Percentiles rank a stretch among this genome's conserved stretches.
phyloP scores from a whole-genome alignment of 53 echinoderm and acorn worm genomes.

The Pentamera pediparva region DNA sequence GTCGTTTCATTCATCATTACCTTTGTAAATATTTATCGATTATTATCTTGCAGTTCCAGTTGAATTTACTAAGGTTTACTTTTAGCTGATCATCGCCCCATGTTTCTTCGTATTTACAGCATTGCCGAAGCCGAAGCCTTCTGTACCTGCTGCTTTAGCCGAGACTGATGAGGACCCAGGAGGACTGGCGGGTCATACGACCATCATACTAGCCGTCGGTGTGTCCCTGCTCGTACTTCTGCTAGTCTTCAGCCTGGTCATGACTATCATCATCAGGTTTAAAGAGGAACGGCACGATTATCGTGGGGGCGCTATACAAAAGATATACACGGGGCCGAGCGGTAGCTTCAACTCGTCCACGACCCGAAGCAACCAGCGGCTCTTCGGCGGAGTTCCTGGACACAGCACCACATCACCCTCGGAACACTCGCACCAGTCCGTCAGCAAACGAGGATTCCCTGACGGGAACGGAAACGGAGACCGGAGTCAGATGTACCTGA shows the following conservation, averaged over 20 bases:
- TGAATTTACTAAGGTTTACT: too few relatives aligned
- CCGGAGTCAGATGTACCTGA: conserved; percentile 67
- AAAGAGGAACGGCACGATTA: conserved; percentile 36
- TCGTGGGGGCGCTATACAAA: conserved; percentile 6
- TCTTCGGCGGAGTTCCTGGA: conserved; percentile 62
- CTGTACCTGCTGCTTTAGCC: conserved; percentile 3
- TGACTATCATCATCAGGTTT: conserved; percentile 65
- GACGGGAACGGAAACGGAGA: conserved; percentile 65
- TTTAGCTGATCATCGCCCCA: too few relatives aligned
- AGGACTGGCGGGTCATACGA: conserved; percentile 23
- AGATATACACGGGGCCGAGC: conserved; percentile 46
- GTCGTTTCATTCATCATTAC: too few relatives aligned
- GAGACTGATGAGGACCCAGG: neutral
- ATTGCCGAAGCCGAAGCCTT: neutral
- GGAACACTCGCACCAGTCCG: conserved; percentile 69
- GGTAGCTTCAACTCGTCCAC: conserved; percentile 64
- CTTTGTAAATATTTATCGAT: too few relatives aligned
- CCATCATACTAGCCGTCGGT: conserved; percentile 63
- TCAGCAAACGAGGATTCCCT: conserved; percentile 73
- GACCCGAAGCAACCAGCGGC: conserved; percentile 49
- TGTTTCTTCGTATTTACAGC: too few relatives aligned
- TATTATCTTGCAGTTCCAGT: too few relatives aligned
- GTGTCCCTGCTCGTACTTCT: conserved; percentile 47
- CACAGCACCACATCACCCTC: conserved; percentile 83
- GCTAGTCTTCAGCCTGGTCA: conserved; percentile 54